Percentiles rank a stretch among this genome's conserved stretches.
Evolutionary conservation across 1,140 invertebrate genomes (phyloP).

Genomic region (Phenacoccus solenopsis): DNA sequence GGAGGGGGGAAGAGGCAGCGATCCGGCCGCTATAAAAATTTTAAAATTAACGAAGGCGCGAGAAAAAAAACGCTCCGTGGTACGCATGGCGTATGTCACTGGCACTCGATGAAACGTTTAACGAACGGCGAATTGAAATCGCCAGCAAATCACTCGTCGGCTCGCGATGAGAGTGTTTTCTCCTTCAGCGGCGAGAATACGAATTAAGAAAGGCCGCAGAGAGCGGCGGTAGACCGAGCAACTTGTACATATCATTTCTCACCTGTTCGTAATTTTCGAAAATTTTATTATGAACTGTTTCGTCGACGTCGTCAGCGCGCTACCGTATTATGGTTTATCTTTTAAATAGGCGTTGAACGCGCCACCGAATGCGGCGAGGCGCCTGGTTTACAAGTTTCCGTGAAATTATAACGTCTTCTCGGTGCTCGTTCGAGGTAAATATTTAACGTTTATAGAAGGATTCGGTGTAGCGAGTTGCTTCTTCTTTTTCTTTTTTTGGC

Average conservation of each 20-base stretch:
- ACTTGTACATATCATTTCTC: constrained; percentile 2
- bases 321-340: neutral
- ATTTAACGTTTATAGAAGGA: too few relatives aligned
- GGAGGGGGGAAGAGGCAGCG: too few relatives aligned
- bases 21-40: too few relatives aligned
- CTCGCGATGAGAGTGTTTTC: neutral
- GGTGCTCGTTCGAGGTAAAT: neutral
- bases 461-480: too few relatives aligned
- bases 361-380: neutral
- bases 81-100: neutral
- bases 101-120: neutral
- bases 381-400: too few relatives aligned
- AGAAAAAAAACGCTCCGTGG: too few relatives aligned
- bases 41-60: too few relatives aligned
- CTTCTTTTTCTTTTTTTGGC: too few relatives aligned
- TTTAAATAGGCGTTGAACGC: neutral
- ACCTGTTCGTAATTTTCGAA: neutral
- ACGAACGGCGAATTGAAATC: neutral
- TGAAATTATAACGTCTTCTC: neutral
- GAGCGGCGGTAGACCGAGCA: neutral
- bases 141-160: neutral
- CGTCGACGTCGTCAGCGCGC: too few relatives aligned
- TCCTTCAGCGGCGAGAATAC: too few relatives aligned
- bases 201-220: neutral
- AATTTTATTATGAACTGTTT: neutral